Evolutionary conservation across 2,113 vertebrate species (phyloP).

Genomic region (Malaclemys terrapin): DNA sequence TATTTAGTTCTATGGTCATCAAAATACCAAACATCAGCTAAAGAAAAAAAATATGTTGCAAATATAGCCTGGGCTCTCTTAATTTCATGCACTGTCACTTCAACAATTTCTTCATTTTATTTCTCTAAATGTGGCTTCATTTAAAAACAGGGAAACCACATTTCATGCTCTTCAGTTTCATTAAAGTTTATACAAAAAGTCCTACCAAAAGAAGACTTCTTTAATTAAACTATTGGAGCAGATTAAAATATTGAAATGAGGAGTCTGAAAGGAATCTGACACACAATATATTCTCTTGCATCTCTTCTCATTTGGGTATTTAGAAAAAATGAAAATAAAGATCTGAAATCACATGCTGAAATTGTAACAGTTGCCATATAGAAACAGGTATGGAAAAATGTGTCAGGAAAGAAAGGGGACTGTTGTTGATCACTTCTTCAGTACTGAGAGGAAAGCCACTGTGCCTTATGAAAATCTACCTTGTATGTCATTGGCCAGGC

Average conservation of each 20-base stretch:
- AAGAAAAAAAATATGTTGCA: constrained; percentile 59
- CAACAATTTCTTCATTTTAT: constrained; percentile 84
- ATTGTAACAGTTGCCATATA: not conserved
- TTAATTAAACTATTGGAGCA: constrained; percentile 82
- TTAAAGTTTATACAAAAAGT: constrained; percentile 83
- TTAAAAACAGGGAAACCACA: constrained; percentile 83
- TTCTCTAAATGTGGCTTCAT: constrained; percentile 83
- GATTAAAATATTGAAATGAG: constrained; percentile 80
- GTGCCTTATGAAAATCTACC: not conserved
- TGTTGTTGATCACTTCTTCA: not conserved
- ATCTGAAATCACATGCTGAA: constrained; percentile 44
- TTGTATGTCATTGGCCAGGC: not conserved
- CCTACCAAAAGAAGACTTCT: constrained; percentile 73
- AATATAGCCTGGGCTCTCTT: constrained; percentile 76
- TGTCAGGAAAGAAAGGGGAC: not conserved
- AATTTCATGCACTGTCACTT: constrained; percentile 87
- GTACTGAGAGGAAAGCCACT: not conserved
- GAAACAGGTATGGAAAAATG: constrained; percentile 4
- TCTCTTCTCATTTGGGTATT: constrained; percentile 42
- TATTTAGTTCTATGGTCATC: constrained; percentile 67
- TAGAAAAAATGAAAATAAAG: constrained; percentile 23
- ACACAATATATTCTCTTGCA: constrained; percentile 35
- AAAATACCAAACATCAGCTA: constrained; percentile 67
- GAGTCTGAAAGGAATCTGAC: constrained; percentile 71
- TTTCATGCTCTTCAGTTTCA: constrained; percentile 88